Conservation (phyloP, 30 jellyfish, hydroid and myxozoan species). For the Sanderia malayensis region DNA sequence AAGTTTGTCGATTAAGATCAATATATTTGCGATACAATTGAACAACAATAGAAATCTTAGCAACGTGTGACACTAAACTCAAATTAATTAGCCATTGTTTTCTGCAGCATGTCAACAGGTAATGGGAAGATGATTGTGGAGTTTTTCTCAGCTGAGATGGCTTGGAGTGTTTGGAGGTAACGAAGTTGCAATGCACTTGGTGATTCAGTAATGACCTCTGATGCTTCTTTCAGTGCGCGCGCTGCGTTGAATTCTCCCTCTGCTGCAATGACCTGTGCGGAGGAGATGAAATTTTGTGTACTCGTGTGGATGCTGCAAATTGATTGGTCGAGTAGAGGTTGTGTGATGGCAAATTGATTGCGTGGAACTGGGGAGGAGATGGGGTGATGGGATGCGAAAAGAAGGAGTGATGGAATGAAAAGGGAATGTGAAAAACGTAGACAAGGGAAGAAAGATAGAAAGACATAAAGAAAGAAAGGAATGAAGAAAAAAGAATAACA, state of each 20-base stretch:
- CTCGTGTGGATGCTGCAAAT: too few species aligned
- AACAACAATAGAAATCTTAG: background rate
- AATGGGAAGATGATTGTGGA: slow-evolving; percentile 94
- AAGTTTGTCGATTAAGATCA: too few species aligned
- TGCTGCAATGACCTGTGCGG: slow-evolving; percentile 99
- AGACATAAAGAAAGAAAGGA: too few species aligned
- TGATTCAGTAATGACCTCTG: slow-evolving; percentile 89
- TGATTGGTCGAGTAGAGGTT: background rate
- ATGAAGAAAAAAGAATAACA: too few species aligned
- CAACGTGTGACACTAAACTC: background rate
- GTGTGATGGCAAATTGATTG: background rate
- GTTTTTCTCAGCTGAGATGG: slow-evolving; percentile 97
- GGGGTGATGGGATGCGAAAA: background rate
- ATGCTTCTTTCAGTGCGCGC: slow-evolving; percentile 98
- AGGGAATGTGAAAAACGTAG: background rate
- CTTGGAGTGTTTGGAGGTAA: slow-evolving; percentile 84
- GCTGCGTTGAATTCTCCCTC: slow-evolving; percentile 99
- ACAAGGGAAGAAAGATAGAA: background rate
- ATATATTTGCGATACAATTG: background rate
- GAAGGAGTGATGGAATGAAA: background rate
- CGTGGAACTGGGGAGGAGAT: background rate
- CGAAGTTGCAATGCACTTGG: slow-evolving; percentile 95
- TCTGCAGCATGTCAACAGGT: slow-evolving; percentile 80
- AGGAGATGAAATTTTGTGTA: too few species aligned
- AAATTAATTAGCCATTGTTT: background rate